Evolutionary conservation across 2,888 invertebrate species (phyloP).

Genomic region (Stratiomys singularior): DNA sequence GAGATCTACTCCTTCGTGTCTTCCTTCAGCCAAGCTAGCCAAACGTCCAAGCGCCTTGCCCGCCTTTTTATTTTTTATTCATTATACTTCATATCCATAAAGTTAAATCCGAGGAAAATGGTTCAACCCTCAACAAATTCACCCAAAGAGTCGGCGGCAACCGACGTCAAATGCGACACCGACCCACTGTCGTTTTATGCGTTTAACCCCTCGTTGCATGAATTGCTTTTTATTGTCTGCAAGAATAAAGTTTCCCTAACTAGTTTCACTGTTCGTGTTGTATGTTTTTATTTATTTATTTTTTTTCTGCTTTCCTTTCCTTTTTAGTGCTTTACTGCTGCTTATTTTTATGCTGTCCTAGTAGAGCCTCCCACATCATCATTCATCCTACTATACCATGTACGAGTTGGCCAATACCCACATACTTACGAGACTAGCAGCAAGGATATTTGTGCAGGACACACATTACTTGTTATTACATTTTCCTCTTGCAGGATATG

Average conservation of each 20-base stretch:
- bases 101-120: conserved; percentile 30
- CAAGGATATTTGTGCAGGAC: conserved; percentile 18
- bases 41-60: background rate
- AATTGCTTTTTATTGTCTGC: conserved; percentile 29
- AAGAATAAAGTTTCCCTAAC: conserved; percentile 27
- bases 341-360: no score
- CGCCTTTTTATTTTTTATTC: background rate
- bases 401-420: no score
- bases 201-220: conserved; percentile 26
- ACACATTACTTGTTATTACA: no score
- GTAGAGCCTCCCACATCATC: no score
- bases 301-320: no score
- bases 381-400: no score
- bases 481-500: no score
- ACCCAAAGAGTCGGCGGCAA: background rate
- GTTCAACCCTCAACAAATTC: conserved; percentile 18
- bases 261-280: conserved; percentile 1
- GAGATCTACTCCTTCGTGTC: no score
- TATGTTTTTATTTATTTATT: no score
- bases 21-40: no score
- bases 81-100: conserved; percentile 15
- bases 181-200: conserved; percentile 15
- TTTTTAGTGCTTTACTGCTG: no score
- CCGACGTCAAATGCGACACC: background rate
- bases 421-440: background rate